These are phyloP conservation scores for Lydus trimaculatus DNA, from an alignment of 2,888 invertebrate genomes.

Conservation along the genomic window DNA sequence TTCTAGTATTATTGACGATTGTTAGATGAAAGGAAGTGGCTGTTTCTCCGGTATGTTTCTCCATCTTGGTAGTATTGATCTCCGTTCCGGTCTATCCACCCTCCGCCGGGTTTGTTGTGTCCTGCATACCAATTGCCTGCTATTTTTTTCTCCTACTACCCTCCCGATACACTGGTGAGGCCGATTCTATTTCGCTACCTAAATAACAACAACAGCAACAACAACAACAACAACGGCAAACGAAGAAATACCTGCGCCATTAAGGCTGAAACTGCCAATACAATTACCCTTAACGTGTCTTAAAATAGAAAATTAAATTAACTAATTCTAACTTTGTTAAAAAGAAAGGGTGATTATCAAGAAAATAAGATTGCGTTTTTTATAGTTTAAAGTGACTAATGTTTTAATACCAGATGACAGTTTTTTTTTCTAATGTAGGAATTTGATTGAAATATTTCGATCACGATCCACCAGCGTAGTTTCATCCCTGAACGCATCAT, in stretches of 20 bases:
- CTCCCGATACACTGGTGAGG: constrained; percentile 41
- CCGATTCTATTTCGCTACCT: constrained; percentile 45
- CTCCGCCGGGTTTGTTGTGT: constrained; percentile 63
- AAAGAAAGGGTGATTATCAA: no score
- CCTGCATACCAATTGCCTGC: constrained; percentile 70
- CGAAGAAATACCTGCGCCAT: constrained; percentile 55
- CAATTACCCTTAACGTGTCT: constrained; percentile 54
- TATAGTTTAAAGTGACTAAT: neutral
- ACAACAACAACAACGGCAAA: neutral
- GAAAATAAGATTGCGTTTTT: no score
- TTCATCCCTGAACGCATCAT: constrained; percentile 27
- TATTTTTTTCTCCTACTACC: constrained; percentile 62
- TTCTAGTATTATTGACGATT: neutral
- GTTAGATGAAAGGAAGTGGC: constrained; percentile 46
- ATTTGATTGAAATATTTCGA: constrained; percentile 44
- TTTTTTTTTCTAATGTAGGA: neutral
- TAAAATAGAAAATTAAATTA: constrained; percentile 19
- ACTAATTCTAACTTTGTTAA: constrained; percentile 11
- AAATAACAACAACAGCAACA: constrained; percentile 42
- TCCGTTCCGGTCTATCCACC: constrained; percentile 62
- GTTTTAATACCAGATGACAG: neutral
- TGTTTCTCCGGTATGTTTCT: constrained; percentile 58
- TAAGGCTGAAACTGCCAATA: constrained; percentile 51
- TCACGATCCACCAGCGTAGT: constrained; percentile 44
- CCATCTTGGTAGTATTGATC: constrained; percentile 61